Conservation (phyloP, 2,888 invertebrate genomes). For the Eutolmus rufibarbis region DNA sequence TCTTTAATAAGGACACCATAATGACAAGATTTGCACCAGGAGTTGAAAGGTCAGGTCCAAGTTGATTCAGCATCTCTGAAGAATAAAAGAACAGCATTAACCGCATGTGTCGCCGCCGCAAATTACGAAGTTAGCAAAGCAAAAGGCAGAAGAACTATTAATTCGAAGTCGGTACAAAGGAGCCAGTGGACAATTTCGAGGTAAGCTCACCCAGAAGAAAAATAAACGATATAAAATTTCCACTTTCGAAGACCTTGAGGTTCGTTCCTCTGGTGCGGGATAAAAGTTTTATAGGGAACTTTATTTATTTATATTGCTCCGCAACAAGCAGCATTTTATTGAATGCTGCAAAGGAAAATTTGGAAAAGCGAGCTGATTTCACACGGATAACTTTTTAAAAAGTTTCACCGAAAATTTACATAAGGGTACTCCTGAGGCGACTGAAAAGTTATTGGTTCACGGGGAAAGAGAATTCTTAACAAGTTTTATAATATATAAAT, state of each 20-base stretch:
- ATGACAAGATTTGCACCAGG: not conserved
- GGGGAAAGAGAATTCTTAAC: not conserved
- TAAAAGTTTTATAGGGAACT: not conserved
- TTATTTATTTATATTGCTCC: not conserved
- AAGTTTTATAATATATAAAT: not conserved
- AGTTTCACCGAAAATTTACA: not conserved
- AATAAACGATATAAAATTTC: not conserved
- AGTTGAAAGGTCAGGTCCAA: not conserved
- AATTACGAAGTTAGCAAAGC: not conserved
- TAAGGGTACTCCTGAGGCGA: not conserved
- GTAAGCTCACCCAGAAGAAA: not conserved
- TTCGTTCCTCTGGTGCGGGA: not conserved
- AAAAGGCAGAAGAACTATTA: not conserved
- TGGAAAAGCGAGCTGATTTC: not conserved
- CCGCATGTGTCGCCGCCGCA: not conserved
- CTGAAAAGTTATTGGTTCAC: not conserved
- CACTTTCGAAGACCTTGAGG: not conserved
- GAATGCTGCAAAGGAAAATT: not conserved
- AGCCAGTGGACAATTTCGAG: not conserved
- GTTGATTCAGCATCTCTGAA: not conserved
- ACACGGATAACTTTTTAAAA: not conserved
- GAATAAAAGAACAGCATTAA: not conserved
- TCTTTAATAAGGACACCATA: not conserved
- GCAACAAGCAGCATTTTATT: not conserved
- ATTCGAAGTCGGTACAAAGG: not conserved